Base-by-base conservation (phyloP, 2,113 vertebrate species). In the Cochlearius cochlearius region DNA sequence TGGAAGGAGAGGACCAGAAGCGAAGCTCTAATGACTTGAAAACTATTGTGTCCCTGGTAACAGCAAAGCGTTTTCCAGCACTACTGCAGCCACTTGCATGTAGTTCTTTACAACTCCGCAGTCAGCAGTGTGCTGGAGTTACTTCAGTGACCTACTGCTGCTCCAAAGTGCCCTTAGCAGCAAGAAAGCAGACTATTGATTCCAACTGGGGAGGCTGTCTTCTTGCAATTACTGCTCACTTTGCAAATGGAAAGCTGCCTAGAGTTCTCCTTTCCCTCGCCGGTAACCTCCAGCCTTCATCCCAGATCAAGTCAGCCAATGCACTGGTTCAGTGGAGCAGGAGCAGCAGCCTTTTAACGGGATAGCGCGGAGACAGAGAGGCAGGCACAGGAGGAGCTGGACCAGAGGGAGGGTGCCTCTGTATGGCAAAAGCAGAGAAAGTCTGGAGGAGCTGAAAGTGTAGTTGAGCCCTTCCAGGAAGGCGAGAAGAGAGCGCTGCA, bases 91-190 rank as follows among this genome's bases (percentile, higher is more conserved):
- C 98, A 96, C 97, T 98, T 96, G 97, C 97, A 76, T 78, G 94
- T 97, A 98, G 95, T 98, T 98, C 97, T 98, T 90, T 93, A 94
- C 97, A 98, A 98, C 98, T 98, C 98, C 97, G 98, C 98, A 98
- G 98, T 98, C 97, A 97, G 97, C 97, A 96, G 95, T 47, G 96
- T 94, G 97, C 96, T 92, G 96, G 96, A 98, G 96, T 94, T 96
- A 97, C 97, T 97, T 92, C 96, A 62, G 94, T 96, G 97, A 98
- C 97, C 98, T 97, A 95, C 88, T 97, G 98, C 97, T 79, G 95
- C 87, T 95, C 97, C 92, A 78, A 95, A 95, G 90, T 92, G 97
- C 98, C 96, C 97, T 97, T 39, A 95, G 95, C 96, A 92, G 95
- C 88, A 45, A 90, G 96, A 96, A 96, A 98, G 96, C 94, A 94